Evolutionary conservation across 2,888 invertebrate species (phyloP).

Genomic region (Omphaloscelis lunosa): DNA sequence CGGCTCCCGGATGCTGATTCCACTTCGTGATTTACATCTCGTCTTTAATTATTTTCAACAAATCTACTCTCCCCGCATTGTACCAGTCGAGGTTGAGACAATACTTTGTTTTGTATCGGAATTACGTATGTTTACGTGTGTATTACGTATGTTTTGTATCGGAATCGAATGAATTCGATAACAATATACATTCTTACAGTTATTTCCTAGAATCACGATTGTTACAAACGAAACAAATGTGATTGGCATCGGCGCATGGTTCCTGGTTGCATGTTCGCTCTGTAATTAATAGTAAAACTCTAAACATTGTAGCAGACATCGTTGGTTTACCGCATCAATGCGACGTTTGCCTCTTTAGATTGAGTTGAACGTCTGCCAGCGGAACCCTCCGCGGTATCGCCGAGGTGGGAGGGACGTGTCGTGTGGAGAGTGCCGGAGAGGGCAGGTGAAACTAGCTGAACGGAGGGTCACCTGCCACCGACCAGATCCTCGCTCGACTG

Average conservation of each 20-base stretch:
- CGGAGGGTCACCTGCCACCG: neutral
- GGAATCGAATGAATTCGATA: neutral
- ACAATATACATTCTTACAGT: neutral
- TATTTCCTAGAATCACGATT: conserved; percentile 13
- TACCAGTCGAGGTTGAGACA: neutral
- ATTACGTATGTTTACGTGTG: no score
- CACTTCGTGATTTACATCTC: neutral
- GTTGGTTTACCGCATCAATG: conserved; percentile 57
- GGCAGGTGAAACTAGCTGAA: neutral
- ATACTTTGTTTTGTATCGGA: neutral
- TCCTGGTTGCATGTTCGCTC: neutral
- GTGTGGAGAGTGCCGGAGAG: neutral
- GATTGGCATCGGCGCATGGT: neutral
- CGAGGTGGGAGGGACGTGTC: neutral
- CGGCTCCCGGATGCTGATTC: neutral
- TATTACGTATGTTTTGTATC: neutral
- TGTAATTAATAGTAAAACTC: conserved; percentile 27
- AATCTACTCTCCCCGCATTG: neutral
- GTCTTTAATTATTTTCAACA: conserved; percentile 8
- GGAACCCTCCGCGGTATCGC: neutral
- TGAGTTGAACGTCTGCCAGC: conserved; percentile 65
- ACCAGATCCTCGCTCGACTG: neutral
- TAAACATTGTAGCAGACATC: conserved; percentile 35
- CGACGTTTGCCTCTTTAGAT: conserved; percentile 61
- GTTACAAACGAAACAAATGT: neutral